Percentiles rank a stretch among this genome's conserved stretches.
phyloP scores from a whole-genome alignment of 2,113 vertebrate genomes.

The Podarcis cretensis region DNA sequence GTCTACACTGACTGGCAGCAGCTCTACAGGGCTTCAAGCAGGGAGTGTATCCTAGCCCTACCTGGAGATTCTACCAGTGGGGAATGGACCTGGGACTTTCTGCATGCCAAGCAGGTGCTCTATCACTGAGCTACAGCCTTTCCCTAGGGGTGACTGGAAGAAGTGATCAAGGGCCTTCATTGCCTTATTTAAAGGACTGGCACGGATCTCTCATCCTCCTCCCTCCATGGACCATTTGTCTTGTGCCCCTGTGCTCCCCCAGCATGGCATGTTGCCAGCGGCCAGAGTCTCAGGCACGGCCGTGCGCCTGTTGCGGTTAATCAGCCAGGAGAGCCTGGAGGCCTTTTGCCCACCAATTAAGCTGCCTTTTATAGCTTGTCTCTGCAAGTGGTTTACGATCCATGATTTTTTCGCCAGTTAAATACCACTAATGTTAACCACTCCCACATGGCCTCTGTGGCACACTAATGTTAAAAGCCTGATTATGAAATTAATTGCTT shows the following conservation, averaged over 20 bases:
- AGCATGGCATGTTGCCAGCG: not conserved
- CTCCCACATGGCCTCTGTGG: slow-evolving; percentile 64
- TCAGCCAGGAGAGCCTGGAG: slow-evolving; percentile 65
- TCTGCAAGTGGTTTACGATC: slow-evolving; percentile 66
- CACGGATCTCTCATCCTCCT: too few relatives aligned
- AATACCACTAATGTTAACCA: slow-evolving; percentile 75
- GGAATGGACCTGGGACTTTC: not conserved
- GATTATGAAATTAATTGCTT: slow-evolving; percentile 79
- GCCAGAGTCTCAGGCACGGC: rapidly evolving
- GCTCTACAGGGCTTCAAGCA: too few relatives aligned
- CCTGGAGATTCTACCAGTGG: not conserved
- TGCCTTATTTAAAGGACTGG: too few relatives aligned
- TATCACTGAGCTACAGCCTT: too few relatives aligned
- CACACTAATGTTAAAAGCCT: slow-evolving; percentile 61
- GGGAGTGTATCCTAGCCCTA: not conserved
- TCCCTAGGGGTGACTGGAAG: not conserved
- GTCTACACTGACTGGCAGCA: too few relatives aligned
- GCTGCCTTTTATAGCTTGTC: slow-evolving; percentile 69
- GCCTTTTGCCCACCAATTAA: slow-evolving; percentile 71
- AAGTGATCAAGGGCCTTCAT: not conserved
- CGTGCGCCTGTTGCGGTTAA: slow-evolving; percentile 62
- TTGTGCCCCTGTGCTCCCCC: too few relatives aligned
- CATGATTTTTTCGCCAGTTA: slow-evolving; percentile 67
- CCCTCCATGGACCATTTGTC: too few relatives aligned
- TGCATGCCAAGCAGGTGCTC: too few relatives aligned